phyloP scores from a whole-genome alignment of 2,113 vertebrate genomes.

The Pholis gunnellus region DNA sequence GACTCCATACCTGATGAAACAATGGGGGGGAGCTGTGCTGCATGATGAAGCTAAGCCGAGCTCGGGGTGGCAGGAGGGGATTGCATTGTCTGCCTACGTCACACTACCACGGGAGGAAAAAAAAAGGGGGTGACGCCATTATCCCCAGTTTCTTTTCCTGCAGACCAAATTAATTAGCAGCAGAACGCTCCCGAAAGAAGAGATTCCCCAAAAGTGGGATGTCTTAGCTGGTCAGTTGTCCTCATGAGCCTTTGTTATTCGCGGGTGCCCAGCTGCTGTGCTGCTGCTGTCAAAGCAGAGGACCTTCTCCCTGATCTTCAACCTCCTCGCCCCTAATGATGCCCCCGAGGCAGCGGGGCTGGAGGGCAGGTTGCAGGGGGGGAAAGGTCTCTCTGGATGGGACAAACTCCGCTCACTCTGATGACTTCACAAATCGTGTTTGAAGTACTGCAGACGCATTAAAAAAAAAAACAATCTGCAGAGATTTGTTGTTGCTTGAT shows the following conservation, averaged over 20 bases:
- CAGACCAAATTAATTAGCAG: constrained; percentile 83
- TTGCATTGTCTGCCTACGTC: constrained; percentile 63
- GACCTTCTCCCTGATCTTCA: constrained; percentile 65
- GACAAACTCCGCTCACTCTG: constrained; percentile 39
- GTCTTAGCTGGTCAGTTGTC: constrained; percentile 51
- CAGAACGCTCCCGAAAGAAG: constrained; percentile 66
- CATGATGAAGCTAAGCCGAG: constrained; percentile 53
- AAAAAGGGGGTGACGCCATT: constrained; percentile 50
- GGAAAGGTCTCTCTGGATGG: constrained; percentile 58
- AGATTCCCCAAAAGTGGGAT: constrained; percentile 55
- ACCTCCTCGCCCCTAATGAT: constrained; percentile 74
- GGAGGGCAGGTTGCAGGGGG: constrained; percentile 73
- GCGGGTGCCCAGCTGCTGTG: constrained; percentile 69
- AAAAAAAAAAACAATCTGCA: background rate
- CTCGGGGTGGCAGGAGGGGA: constrained; percentile 30
- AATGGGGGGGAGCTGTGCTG: constrained; percentile 60
- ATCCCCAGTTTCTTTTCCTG: constrained; percentile 70
- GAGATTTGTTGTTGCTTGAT: constrained; percentile 10
- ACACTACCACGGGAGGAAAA: constrained; percentile 44
- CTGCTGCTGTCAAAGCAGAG: constrained; percentile 59
- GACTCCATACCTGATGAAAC: constrained; percentile 77
- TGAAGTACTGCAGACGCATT: constrained; percentile 8
- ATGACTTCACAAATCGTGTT: constrained; percentile 31
- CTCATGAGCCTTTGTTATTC: constrained; percentile 65
- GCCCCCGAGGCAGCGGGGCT: constrained; percentile 71